phyloP scores from a whole-genome alignment of 2,888 invertebrate species.

The Biston stratarius region DNA sequence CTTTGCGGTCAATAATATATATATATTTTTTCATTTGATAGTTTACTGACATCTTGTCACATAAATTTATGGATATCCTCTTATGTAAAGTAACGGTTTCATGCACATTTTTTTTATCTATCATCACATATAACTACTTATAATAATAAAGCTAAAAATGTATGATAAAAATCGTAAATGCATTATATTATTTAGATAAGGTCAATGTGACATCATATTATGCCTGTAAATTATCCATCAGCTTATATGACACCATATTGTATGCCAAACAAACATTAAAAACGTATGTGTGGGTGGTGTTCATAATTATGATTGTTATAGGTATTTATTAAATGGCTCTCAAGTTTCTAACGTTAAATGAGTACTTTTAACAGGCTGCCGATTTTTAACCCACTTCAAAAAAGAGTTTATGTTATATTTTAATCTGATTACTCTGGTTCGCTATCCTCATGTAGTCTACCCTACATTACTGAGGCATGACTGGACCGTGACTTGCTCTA shows the following conservation, averaged over 20 bases:
- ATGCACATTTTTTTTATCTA: conserved; percentile 1
- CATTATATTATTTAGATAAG: conserved; percentile 1
- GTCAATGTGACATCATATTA: neutral
- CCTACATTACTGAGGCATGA: too few species aligned
- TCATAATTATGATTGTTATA: neutral
- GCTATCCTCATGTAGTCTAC: too few species aligned
- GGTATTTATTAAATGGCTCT: neutral
- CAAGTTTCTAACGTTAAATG: neutral
- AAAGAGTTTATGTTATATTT: too few species aligned
- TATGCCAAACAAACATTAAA: neutral
- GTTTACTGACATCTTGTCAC: too few species aligned
- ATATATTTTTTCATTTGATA: too few species aligned
- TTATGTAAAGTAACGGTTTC: neutral
- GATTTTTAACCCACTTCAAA: too few species aligned
- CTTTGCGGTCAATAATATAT: too few species aligned
- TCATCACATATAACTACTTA: neutral
- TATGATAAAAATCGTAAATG: conserved; percentile 10
- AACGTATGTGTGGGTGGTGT: neutral
- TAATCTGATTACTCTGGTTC: neutral
- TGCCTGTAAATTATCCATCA: neutral
- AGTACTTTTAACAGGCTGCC: too few species aligned
- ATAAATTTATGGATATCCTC: too few species aligned
- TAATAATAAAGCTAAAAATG: neutral
- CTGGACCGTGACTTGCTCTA: too few species aligned
- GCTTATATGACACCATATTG: neutral